phyloP scores from a whole-genome alignment of 92 coral and sea anemone species.

The Parazoanthus swiftii region DNA sequence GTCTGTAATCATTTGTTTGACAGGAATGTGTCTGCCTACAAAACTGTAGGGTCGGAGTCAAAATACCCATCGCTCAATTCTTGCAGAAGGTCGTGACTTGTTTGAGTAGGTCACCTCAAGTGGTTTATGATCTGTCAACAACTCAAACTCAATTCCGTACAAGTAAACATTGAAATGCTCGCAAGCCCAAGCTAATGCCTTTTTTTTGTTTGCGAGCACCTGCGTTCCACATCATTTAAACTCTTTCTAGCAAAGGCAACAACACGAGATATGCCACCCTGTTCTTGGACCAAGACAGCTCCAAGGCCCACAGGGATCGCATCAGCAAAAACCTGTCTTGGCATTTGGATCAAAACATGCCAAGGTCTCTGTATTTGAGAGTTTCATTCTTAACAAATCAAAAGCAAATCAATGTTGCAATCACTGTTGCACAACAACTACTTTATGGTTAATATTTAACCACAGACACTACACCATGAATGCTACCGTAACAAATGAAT shows the following conservation, averaged over 20 bases:
- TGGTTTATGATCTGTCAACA: too few species aligned
- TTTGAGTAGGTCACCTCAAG: too few species aligned
- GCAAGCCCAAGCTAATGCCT: too few species aligned
- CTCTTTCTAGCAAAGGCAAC: too few species aligned
- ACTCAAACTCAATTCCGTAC: too few species aligned
- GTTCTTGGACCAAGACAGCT: conserved; percentile 42
- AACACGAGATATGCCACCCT: not conserved
- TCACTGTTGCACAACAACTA: too few species aligned
- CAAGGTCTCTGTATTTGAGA: conserved; percentile 49
- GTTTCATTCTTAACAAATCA: conserved; percentile 38
- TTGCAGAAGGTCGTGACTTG: conserved; percentile 30
- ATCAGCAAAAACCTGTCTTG: conserved; percentile 49
- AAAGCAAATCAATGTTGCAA: not conserved
- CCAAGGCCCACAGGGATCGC: conserved; percentile 65
- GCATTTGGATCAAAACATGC: conserved; percentile 51
- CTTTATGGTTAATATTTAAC: too few species aligned
- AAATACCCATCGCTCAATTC: conserved; percentile 46
- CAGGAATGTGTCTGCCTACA: conserved; percentile 51
- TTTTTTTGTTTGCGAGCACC: not conserved
- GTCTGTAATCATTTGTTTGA: too few species aligned
- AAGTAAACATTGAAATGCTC: too few species aligned
- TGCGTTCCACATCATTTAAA: not conserved
- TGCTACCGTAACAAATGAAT: too few species aligned
- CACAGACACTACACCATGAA: too few species aligned
- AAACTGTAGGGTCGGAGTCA: conserved; percentile 61